Conservation (phyloP, 2,888 invertebrate genomes). For the Drosophila tanythrix region DNA sequence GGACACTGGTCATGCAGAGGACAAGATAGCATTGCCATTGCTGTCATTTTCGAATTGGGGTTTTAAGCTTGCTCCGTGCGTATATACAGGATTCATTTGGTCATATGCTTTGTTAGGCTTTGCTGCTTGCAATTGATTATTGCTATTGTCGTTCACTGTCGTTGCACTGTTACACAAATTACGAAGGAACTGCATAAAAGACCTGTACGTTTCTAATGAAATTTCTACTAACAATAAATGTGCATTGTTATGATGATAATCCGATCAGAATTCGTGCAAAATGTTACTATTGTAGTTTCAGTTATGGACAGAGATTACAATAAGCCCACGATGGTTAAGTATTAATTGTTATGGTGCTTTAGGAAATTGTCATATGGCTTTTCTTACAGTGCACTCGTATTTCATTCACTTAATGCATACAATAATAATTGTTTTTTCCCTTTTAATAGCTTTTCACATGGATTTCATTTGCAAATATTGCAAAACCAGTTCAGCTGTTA, state of each 20-base stretch:
- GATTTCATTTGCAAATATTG: constrained; percentile 2
- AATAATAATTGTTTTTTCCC: background rate
- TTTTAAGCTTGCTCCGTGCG: constrained; percentile 24
- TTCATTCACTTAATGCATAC: background rate
- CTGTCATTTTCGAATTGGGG: constrained; percentile 45
- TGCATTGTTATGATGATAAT: constrained; percentile 45
- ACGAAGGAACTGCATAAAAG: constrained; percentile 18
- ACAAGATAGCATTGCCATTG: constrained; percentile 11
- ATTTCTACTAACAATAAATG: constrained; percentile 43
- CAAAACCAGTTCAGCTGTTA: constrained; percentile 7
- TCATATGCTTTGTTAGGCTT: constrained; percentile 27
- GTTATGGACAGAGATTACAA: constrained; percentile 22
- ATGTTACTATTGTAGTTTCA: constrained; percentile 23
- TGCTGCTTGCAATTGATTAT: constrained; percentile 45
- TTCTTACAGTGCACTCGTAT: background rate
- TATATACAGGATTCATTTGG: constrained; percentile 16
- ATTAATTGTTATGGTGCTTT: constrained; percentile 13
- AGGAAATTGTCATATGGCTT: constrained; percentile 8
- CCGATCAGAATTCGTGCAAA: constrained; percentile 19
- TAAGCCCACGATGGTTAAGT: constrained; percentile 22
- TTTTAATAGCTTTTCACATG: background rate
- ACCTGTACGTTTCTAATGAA: constrained; percentile 36
- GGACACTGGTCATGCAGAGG: background rate
- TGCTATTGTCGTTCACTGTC: constrained; percentile 27
- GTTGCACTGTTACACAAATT: constrained; percentile 5